Conservation (phyloP, 2,113 vertebrate species). For the Speoplatyrhinus poulsoni region DNA sequence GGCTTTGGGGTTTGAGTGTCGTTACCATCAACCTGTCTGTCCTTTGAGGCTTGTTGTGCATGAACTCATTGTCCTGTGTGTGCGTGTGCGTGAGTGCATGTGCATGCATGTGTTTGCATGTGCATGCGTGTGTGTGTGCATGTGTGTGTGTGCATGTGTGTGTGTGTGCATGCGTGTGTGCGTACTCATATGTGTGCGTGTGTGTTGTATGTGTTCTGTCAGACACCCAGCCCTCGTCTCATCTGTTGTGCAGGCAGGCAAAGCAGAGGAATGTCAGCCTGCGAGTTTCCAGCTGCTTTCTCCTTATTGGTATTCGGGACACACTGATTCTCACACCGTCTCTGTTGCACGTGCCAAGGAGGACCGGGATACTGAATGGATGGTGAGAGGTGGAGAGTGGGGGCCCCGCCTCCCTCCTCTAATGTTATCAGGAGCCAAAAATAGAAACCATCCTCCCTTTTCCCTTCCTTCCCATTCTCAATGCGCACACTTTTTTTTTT, state of each 20-base stretch:
- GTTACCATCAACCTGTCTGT: conserved; percentile 34
- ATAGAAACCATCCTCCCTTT: conserved; percentile 58
- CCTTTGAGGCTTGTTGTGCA: conserved; percentile 42
- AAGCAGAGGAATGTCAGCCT: conserved; percentile 66
- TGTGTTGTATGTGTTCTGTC: conserved; percentile 37
- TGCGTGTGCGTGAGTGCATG: neutral
- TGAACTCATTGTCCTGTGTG: conserved; percentile 36
- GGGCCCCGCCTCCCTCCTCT: conserved; percentile 36
- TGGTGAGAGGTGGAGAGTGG: conserved; percentile 20
- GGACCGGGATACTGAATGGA: conserved; percentile 61
- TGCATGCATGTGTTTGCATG: neutral
- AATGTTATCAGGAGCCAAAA: conserved; percentile 68
- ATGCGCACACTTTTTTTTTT: conserved; percentile 14
- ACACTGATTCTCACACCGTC: conserved; percentile 50
- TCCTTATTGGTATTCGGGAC: conserved; percentile 70
- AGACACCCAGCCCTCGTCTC: conserved; percentile 52
- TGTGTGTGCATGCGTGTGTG: neutral
- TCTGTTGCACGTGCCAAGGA: conserved; percentile 71
- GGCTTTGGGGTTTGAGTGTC: conserved; percentile 38
- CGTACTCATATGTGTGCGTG: neutral
- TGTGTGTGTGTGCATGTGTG: neutral
- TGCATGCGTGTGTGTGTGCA: neutral
- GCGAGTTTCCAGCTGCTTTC: conserved; percentile 67
- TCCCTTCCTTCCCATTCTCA: conserved; percentile 59
- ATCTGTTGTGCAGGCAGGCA: conserved; percentile 54